phyloP scores from a whole-genome alignment of 35 echinoderm and acorn worm species.

The Acanthaster planci region DNA sequence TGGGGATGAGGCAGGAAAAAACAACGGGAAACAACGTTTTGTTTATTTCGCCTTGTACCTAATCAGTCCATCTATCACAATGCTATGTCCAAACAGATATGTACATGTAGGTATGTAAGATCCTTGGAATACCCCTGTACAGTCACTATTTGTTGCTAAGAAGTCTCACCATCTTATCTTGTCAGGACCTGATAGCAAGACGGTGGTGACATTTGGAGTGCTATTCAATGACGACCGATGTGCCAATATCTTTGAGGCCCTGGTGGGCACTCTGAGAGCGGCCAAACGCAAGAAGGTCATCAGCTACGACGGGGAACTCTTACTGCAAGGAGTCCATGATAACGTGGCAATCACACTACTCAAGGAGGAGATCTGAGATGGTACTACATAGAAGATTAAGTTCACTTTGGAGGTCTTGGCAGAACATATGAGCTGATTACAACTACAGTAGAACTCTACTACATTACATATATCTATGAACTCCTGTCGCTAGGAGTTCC shows the following conservation, averaged over 20 bases:
- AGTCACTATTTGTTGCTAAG: not conserved
- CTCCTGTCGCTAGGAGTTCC: too few relatives aligned
- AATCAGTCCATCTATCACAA: too few relatives aligned
- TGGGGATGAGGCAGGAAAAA: too few relatives aligned
- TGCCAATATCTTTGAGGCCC: conserved; percentile 93
- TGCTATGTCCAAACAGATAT: too few relatives aligned
- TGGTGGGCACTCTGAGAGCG: conserved; percentile 83
- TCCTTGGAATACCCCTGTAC: too few relatives aligned
- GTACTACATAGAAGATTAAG: not conserved
- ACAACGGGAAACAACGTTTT: too few relatives aligned
- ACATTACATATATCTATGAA: not conserved
- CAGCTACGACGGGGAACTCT: conserved; percentile 71
- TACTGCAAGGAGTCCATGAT: conserved; percentile 94
- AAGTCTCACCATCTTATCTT: not conserved
- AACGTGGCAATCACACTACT: conserved; percentile 57
- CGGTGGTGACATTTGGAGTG: conserved; percentile 77
- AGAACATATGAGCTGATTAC: not conserved
- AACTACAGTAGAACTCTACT: not conserved
- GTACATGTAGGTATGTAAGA: too few relatives aligned
- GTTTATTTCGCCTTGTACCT: too few relatives aligned
- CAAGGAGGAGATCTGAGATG: not conserved
- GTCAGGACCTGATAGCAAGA: conserved; percentile 76
- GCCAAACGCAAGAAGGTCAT: conserved; percentile 92
- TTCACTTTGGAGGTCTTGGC: not conserved
- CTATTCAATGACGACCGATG: conserved; percentile 84